Evolutionary conservation across 2,113 vertebrate genomes (phyloP).

Genomic region (Tragelaphus imberbis): DNA sequence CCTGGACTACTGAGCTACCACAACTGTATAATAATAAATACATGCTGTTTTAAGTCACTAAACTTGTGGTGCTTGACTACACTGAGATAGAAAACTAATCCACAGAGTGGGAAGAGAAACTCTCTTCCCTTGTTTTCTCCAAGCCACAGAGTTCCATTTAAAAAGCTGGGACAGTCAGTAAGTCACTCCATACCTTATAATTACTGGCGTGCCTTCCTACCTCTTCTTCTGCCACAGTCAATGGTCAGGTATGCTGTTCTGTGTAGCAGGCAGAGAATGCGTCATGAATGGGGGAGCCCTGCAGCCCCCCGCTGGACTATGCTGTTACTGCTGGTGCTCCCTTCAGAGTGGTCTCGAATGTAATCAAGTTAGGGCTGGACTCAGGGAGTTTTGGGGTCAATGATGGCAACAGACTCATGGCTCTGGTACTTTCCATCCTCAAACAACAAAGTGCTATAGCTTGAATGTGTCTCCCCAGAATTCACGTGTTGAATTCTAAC

Average conservation of each 20-base stretch:
- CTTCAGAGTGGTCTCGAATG: rapidly evolving
- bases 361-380: neutral
- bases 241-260: neutral
- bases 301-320: rapidly evolving
- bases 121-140: neutral
- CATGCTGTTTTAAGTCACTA: neutral
- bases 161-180: neutral
- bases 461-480: neutral
- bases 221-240: neutral
- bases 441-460: neutral
- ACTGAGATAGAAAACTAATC: neutral
- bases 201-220: neutral
- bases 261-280: too few species aligned
- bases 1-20: neutral
- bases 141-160: neutral
- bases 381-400: too few species aligned
- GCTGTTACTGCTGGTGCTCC: neutral
- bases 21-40: neutral
- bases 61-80: neutral
- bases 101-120: neutral
- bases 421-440: neutral
- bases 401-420: rapidly evolving
- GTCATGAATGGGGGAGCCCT: neutral
- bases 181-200: neutral
- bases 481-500: neutral